These are phyloP conservation scores for Bradypodion pumilum DNA, from an alignment of 2,797 vertebrate species.

Conservation along the genomic window DNA sequence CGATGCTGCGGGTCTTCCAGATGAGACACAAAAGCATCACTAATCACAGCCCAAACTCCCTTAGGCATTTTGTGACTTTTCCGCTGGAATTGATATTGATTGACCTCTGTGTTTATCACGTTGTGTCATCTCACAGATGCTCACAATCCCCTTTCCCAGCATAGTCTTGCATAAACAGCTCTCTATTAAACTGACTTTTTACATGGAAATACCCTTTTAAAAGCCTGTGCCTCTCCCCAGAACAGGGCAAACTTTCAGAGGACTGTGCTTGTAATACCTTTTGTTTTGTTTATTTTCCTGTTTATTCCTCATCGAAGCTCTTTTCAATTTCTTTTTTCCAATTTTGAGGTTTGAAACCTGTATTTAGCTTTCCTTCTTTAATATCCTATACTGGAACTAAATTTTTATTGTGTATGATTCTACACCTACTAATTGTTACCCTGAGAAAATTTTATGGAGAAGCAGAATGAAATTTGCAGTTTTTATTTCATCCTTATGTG, in stretches of 20 bases:
- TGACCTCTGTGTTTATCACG: neutral
- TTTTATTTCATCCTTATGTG: conserved; percentile 11
- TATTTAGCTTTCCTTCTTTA: neutral
- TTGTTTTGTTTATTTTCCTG: neutral
- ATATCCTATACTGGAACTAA: neutral
- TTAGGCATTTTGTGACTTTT: neutral
- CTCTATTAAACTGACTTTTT: neutral
- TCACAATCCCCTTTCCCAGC: neutral
- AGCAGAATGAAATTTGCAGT: neutral
- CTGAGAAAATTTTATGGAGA: conserved; percentile 15
- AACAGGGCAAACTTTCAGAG: neutral
- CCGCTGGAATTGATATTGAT: neutral
- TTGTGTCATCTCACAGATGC: neutral
- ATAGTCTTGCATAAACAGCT: neutral
- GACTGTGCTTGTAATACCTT: neutral
- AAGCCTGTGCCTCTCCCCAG: neutral
- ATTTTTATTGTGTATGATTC: conserved; percentile 9
- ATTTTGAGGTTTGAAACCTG: neutral
- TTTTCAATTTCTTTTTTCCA: neutral
- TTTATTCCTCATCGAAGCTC: neutral
- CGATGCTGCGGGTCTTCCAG: neutral
- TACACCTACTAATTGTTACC: conserved; percentile 4
- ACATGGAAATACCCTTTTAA: neutral
- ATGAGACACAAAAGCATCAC: neutral
- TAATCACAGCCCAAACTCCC: neutral